Evolutionary conservation across 2,113 vertebrate genomes (phyloP).

Genomic region (Oostethus manadensis): DNA sequence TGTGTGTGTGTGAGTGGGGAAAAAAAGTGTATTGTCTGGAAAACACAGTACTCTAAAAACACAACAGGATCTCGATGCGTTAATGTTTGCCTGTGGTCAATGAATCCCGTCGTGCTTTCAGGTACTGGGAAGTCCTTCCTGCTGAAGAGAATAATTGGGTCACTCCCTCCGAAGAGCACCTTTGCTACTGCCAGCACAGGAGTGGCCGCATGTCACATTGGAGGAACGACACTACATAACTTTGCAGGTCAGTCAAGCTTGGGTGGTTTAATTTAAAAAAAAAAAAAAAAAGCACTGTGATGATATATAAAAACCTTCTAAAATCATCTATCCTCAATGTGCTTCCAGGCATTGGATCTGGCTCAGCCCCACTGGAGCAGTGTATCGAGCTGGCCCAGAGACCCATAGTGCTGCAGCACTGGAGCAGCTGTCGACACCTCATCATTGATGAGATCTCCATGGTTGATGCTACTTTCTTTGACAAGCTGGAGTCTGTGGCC

Average conservation of each 20-base stretch:
- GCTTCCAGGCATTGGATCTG: constrained; percentile 84
- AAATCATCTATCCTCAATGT: neutral
- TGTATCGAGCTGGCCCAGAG: constrained; percentile 88
- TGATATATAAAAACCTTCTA: neutral
- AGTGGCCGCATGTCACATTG: constrained; percentile 91
- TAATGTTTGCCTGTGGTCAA: neutral
- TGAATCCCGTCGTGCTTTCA: constrained; percentile 29
- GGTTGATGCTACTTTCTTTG: constrained; percentile 92
- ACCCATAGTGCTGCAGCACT: constrained; percentile 82
- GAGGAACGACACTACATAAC: constrained; percentile 88
- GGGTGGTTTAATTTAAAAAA: neutral
- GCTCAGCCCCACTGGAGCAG: constrained; percentile 83
- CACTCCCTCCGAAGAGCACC: constrained; percentile 87
- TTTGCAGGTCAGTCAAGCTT: constrained; percentile 80
- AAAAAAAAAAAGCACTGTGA: neutral
- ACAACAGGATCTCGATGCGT: no score
- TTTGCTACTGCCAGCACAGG: constrained; percentile 94
- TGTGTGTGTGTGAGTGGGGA: no score
- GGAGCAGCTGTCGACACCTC: constrained; percentile 85
- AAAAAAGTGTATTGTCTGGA: no score
- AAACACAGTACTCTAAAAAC: no score
- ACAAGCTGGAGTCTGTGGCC: constrained; percentile 89
- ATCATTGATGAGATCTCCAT: constrained; percentile 96
- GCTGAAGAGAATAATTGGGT: constrained; percentile 88
- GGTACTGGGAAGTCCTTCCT: constrained; percentile 96